Evolutionary conservation across 2,888 invertebrate species (phyloP).

Genomic region (Charanyca ferruginea): DNA sequence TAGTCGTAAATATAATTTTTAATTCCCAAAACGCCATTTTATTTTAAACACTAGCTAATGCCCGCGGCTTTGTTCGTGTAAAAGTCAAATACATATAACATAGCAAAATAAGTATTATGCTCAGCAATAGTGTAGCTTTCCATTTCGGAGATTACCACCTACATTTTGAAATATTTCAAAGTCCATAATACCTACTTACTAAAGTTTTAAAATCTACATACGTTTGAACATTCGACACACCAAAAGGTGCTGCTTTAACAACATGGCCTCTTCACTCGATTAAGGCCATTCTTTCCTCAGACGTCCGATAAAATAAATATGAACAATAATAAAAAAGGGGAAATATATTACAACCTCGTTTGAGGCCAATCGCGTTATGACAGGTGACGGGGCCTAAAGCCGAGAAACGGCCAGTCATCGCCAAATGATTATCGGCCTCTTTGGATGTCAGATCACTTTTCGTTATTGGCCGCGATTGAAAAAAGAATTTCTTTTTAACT

Average conservation of each 20-base stretch:
- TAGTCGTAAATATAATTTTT: too few species aligned
- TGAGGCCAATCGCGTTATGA: constrained; percentile 83
- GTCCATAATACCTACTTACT: too few species aligned
- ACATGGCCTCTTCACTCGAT: constrained; percentile 74
- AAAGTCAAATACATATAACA: too few species aligned
- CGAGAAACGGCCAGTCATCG: constrained; percentile 83
- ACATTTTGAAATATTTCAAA: too few species aligned
- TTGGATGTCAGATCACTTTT: constrained; percentile 74
- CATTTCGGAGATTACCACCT: too few species aligned
- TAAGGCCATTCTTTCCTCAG: constrained; percentile 75
- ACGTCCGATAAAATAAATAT: constrained; percentile 81
- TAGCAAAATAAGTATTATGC: too few species aligned
- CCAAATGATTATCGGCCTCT: constrained; percentile 81
- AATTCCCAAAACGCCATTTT: too few species aligned
- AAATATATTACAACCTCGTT: constrained; percentile 73
- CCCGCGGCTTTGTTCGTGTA: too few species aligned
- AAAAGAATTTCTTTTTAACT: constrained; percentile 66
- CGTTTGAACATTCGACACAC: constrained; percentile 16
- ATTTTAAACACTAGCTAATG: too few species aligned
- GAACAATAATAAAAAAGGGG: constrained; percentile 76
- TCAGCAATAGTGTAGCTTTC: too few species aligned
- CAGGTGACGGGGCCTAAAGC: constrained; percentile 84
- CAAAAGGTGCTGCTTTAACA: constrained; percentile 24
- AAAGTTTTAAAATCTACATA: too few species aligned
- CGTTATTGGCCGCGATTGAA: constrained; percentile 69